phyloP scores from a whole-genome alignment of 2,797 vertebrate species.

The Etheostoma perlongum region DNA sequence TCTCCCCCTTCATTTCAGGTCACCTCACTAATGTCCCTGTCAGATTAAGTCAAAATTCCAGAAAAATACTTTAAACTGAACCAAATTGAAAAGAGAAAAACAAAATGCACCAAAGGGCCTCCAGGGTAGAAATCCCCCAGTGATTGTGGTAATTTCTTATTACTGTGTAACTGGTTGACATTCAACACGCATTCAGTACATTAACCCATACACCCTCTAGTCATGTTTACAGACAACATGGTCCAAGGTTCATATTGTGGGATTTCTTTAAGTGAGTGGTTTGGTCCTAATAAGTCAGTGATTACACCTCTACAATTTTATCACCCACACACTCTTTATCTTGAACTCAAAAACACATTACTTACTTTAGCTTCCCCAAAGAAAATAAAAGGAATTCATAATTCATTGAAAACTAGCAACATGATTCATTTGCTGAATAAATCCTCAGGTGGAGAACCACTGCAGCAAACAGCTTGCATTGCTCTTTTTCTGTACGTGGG shows the following conservation, averaged over 20 bases:
- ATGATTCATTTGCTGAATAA: constrained; percentile 11
- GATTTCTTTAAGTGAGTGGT: constrained; percentile 37
- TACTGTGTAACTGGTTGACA: constrained; percentile 3
- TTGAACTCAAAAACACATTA: constrained; percentile 9
- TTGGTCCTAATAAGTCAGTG: constrained; percentile 38
- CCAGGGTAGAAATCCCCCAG: not conserved
- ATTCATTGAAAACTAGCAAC: constrained; percentile 19
- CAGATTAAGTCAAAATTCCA: not conserved
- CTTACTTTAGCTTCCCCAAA: not conserved
- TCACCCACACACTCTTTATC: not conserved
- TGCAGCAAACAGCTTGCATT: not conserved
- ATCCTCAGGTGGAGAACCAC: constrained; percentile 1
- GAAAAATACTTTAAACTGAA: not conserved
- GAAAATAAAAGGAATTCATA: constrained; percentile 5
- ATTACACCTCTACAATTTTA: constrained; percentile 13
- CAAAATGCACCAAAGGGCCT: not conserved
- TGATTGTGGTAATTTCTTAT: not conserved
- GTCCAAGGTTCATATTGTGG: constrained; percentile 45
- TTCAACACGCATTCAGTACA: constrained; percentile 22
- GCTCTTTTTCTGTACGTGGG: constrained; percentile 6
- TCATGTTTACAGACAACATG: constrained; percentile 24
- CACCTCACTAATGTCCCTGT: not conserved
- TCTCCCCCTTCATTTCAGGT: not conserved
- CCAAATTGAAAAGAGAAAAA: not conserved
- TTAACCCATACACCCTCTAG: not conserved